These are phyloP conservation scores for Nautilus pompilius DNA, from an alignment of 1,140 invertebrate species.

Conservation along the genomic window DNA sequence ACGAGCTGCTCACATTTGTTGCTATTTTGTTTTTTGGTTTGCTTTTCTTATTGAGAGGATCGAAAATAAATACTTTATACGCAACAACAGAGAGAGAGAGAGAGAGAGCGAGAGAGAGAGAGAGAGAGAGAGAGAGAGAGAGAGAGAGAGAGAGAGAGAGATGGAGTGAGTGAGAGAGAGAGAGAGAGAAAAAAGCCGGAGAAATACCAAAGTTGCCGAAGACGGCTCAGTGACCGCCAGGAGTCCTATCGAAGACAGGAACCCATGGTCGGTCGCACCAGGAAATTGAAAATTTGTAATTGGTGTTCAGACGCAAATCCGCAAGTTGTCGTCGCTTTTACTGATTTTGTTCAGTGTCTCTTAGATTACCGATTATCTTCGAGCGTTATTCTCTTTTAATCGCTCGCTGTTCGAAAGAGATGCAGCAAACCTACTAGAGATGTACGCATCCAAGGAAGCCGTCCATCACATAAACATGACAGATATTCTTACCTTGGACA, in stretches of 20 bases:
- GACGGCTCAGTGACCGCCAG: not conserved
- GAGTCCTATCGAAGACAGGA: not conserved
- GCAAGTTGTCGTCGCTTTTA: not conserved
- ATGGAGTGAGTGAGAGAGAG: not conserved
- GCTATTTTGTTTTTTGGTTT: too few species aligned
- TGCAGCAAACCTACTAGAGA: not conserved
- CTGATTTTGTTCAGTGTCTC: not conserved
- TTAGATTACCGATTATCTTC: not conserved
- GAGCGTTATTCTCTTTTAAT: not conserved
- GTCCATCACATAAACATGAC: not conserved
- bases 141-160: not conserved
- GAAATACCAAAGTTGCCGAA: not conserved
- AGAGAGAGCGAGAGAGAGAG: not conserved
- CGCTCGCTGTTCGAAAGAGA: not conserved
- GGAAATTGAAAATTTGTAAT: not conserved
- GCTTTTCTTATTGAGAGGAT: too few species aligned
- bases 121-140: not conserved
- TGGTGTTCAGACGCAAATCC: not conserved
- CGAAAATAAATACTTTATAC: too few species aligned
- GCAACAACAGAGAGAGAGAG: not conserved
- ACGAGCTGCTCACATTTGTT: too few species aligned
- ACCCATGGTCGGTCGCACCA: not conserved
- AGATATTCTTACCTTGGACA: not conserved
- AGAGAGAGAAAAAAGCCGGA: not conserved
- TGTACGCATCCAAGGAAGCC: not conserved